Base-by-base conservation (phyloP, 2,888 invertebrate species). In the Clunio marinus region DNA sequence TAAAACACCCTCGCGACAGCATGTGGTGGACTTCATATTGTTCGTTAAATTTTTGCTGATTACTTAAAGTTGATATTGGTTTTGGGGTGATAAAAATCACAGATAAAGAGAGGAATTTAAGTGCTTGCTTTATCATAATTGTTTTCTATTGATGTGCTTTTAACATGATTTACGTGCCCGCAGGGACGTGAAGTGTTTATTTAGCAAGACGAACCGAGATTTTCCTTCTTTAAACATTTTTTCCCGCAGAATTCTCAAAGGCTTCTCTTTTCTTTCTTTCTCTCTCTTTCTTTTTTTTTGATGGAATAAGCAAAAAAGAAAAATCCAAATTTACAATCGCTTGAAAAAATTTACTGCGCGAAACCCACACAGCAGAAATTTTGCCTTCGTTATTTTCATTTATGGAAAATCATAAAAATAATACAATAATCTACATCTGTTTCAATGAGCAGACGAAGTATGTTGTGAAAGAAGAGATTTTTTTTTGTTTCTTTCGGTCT, bases 371-470 rank as follows among this genome's bases (percentile, higher is more conserved):
- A 15, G n/a, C 45, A 45, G 13, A 45, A 45, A 45, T 27, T 57
- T 46, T 46, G 2, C 51, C n/a, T 13, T 57, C 25, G 57, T 57
- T 57, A 25, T 27, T 20, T 20, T 15, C 17, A 58, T 58, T 58
- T 24, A 22, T 59, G 59, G 25, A 57, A 28, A 59, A 17, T 59
- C 59, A 59, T 59, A 59, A 59, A 59, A 59, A 35, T 28, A 59
- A 59, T 35, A 59, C 32, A 59, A 59, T 59, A 32, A 59, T 35
- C 59, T 59, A 59, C 59, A 59, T 22, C 59, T 59, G 59, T 35
- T 59, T 57, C 57, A 57, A n/a, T 25, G 17, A 57, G n/a, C 2
- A 17, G 57, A 57, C 7, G 32, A 32, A n/a, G n/a, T n/a, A n/a
- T n/a, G n/a, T n/a, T n/a, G n/a, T n/a, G n/a, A n/a, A n/a, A n/a